Evolutionary conservation across 2,797 vertebrate species (phyloP).

Genomic region (Pelobates cultripes): DNA sequence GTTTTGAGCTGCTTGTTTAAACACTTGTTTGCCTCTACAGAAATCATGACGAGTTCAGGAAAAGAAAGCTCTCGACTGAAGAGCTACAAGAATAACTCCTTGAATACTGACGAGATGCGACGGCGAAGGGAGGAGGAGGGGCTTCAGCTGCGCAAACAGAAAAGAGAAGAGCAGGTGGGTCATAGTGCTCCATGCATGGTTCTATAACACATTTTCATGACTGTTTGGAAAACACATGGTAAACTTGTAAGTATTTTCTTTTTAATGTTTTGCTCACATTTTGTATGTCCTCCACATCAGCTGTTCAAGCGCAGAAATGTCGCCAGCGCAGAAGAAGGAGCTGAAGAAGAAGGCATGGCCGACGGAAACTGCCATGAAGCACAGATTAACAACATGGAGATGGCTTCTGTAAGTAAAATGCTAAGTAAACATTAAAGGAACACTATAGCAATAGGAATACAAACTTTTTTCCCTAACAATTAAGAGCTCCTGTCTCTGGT

Average conservation of each 20-base stretch:
- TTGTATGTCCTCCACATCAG: constrained; percentile 64
- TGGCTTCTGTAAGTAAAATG: constrained; percentile 78
- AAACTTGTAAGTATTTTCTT: too few species aligned
- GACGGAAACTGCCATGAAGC: constrained; percentile 95
- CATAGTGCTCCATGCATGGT: too few species aligned
- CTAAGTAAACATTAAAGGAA: too few species aligned
- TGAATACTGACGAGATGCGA: constrained; percentile 97
- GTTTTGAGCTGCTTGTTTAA: too few species aligned
- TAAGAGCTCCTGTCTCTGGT: too few species aligned
- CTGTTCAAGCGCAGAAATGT: constrained; percentile 97
- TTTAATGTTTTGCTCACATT: too few species aligned
- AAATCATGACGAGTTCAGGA: constrained; percentile 89
- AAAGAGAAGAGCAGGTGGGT: constrained; percentile 93
- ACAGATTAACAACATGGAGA: constrained; percentile 95
- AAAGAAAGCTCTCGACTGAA: constrained; percentile 97
- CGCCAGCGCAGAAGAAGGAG: constrained; percentile 87
- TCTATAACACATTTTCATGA: too few species aligned
- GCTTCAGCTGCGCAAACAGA: constrained; percentile 94
- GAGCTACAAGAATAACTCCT: constrained; percentile 98
- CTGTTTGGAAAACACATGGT: too few species aligned
- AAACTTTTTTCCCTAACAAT: too few species aligned
- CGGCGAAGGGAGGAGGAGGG: constrained; percentile 96
- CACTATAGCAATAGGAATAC: too few species aligned
- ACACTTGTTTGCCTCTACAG: constrained; percentile 59
- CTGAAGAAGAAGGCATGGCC: constrained; percentile 94